Evolutionary conservation across 2,113 vertebrate species (phyloP).

Genomic region (Pogonocichla stellata): DNA sequence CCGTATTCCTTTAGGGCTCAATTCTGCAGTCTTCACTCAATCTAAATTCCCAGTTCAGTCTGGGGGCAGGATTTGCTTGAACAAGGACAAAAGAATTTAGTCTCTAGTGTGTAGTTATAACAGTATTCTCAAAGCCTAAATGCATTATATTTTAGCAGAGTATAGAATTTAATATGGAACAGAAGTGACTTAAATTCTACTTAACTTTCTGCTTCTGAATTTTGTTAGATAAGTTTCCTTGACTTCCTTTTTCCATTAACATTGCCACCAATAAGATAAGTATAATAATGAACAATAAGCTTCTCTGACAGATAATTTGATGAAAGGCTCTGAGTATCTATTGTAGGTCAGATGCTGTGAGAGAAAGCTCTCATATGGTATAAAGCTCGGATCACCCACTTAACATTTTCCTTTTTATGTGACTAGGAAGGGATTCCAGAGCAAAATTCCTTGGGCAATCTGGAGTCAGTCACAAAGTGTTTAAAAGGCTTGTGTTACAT

Average conservation of each 20-base stretch:
- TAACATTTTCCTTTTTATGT: background rate
- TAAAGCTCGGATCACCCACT: background rate
- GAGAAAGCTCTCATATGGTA: background rate
- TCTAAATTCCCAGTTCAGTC: constrained; percentile 45
- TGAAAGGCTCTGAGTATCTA: background rate
- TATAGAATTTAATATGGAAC: background rate
- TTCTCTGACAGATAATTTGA: background rate
- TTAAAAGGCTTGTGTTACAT: background rate
- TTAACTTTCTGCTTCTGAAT: background rate
- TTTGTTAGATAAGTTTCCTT: background rate
- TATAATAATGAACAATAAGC: background rate
- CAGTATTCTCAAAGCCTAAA: background rate
- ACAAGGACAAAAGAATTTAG: constrained; percentile 37
- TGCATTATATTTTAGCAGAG: background rate
- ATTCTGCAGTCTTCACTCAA: constrained; percentile 29
- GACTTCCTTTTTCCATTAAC: background rate
- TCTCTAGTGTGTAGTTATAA: background rate
- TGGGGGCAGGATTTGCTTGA: constrained; percentile 45
- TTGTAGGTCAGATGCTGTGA: background rate
- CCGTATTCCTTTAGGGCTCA: constrained; percentile 37
- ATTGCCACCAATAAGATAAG: background rate
- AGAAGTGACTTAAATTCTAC: background rate
- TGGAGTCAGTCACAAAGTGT: background rate
- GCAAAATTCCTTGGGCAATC: background rate
- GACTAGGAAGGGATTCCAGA: background rate